These are phyloP conservation scores for Prenolepis imparis DNA, from an alignment of 2,888 invertebrate species.

Conservation along the genomic window DNA sequence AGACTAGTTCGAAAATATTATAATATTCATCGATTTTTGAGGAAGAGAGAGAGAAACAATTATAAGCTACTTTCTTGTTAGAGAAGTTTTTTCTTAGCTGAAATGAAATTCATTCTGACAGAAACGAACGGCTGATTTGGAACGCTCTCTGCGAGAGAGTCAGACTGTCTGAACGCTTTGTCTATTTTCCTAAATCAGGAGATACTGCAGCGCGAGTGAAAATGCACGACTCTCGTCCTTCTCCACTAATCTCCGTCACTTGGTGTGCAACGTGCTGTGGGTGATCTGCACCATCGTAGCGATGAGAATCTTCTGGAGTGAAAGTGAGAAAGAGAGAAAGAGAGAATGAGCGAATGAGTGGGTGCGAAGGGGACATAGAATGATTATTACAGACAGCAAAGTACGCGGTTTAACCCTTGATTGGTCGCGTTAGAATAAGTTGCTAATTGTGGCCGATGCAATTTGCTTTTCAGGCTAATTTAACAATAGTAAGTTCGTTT, in stretches of 20 bases:
- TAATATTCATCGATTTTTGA: not conserved
- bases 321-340: conserved; percentile 39
- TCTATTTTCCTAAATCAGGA: conserved; percentile 83
- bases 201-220: conserved; percentile 83
- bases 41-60: not conserved
- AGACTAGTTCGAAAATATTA: not conserved
- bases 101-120: conserved; percentile 42
- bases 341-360: not conserved
- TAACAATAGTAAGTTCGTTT: not conserved
- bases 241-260: conserved; percentile 69
- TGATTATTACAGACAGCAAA: conserved; percentile 9
- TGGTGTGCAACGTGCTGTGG: conserved; percentile 66
- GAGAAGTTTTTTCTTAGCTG: not conserved
- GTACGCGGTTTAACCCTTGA: conserved; percentile 45
- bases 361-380: not conserved
- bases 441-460: not conserved
- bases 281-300: conserved; percentile 74
- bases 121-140: conserved; percentile 65
- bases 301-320: conserved; percentile 75
- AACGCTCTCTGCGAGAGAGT: conserved; percentile 69
- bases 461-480: conserved; percentile 22
- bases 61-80: conserved; percentile 1
- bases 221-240: conserved; percentile 72
- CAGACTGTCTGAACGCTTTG: conserved; percentile 76
- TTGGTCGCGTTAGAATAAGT: conserved; percentile 45